These are phyloP conservation scores for Halichondria panicea DNA, from an alignment of 37 sponge, comb jelly and placozoan species.

Conservation along the genomic window DNA sequence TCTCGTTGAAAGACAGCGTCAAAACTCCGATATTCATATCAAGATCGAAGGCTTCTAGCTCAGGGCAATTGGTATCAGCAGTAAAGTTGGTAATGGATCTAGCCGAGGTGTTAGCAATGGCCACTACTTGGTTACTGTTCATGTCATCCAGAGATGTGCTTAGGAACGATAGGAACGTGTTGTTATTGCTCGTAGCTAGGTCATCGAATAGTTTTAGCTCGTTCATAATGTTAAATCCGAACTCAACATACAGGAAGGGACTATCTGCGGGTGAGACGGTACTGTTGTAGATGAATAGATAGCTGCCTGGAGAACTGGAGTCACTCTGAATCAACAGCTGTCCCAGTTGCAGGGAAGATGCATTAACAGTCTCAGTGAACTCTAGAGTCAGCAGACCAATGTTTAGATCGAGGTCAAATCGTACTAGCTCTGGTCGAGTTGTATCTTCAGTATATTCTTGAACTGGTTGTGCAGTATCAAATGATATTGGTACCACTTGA, in stretches of 20 bases:
- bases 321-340: slow-evolving; percentile 65
- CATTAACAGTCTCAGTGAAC: slow-evolving; percentile 88
- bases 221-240: slow-evolving; percentile 71
- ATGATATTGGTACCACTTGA: slow-evolving; percentile 36
- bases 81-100: slow-evolving; percentile 44
- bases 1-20: slow-evolving; percentile 76
- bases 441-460: slow-evolving; percentile 41
- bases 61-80: slow-evolving; percentile 68
- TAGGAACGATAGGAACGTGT: slow-evolving; percentile 76
- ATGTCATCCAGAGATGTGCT: slow-evolving; percentile 64
- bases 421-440: slow-evolving; percentile 49
- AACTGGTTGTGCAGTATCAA: slow-evolving; percentile 20
- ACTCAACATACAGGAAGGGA: slow-evolving; percentile 48
- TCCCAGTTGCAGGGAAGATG: slow-evolving; percentile 47
- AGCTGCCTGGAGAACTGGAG: neutral
- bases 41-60: slow-evolving; percentile 59
- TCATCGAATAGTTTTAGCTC: slow-evolving; percentile 56
- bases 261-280: slow-evolving; percentile 19
- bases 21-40: slow-evolving; percentile 79
- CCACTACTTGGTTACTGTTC: slow-evolving; percentile 65
- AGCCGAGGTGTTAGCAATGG: slow-evolving; percentile 44
- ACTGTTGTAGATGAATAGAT: slow-evolving; percentile 63
- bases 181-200: slow-evolving; percentile 43
- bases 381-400: slow-evolving; percentile 58
- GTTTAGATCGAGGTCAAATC: slow-evolving; percentile 78